These are phyloP conservation scores for Danaus plexippus DNA, from an alignment of 1,140 invertebrate species.

Conservation along the genomic window DNA sequence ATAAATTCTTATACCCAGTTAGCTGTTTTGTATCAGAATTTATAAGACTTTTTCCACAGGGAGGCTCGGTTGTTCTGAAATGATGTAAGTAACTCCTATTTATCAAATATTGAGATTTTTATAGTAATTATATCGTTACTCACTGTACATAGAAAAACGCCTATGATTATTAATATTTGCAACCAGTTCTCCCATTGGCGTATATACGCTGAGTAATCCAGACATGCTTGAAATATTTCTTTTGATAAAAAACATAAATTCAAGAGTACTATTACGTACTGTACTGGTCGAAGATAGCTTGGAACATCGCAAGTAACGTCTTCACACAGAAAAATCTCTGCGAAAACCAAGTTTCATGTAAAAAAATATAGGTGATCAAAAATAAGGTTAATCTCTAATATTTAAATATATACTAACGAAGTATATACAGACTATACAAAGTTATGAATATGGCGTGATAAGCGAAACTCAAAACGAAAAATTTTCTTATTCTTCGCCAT, in stretches of 20 bases:
- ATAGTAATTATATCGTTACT: slow-evolving; percentile 18
- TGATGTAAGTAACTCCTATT: no score
- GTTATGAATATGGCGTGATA: slow-evolving; percentile 84
- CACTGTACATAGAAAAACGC: slow-evolving; percentile 76
- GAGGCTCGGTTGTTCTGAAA: no score
- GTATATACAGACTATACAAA: slow-evolving; percentile 80
- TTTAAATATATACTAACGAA: slow-evolving; percentile 62
- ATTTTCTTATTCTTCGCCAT: slow-evolving; percentile 87
- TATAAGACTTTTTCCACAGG: no score
- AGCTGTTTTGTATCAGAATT: no score
- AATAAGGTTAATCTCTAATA: neutral
- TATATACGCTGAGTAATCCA: slow-evolving; percentile 79
- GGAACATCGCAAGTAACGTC: slow-evolving; percentile 64
- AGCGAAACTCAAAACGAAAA: slow-evolving; percentile 84
- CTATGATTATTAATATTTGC: slow-evolving; percentile 82
- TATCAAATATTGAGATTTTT: no score
- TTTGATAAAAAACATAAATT: slow-evolving; percentile 77
- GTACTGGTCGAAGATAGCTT: slow-evolving; percentile 68
- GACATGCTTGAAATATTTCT: slow-evolving; percentile 79
- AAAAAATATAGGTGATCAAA: slow-evolving; percentile 3
- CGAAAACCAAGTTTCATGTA: slow-evolving; percentile 22
- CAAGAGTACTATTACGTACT: slow-evolving; percentile 74
- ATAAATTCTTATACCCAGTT: no score
- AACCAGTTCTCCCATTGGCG: slow-evolving; percentile 88
- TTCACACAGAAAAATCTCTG: slow-evolving; percentile 59